Base-by-base conservation (phyloP, 2,797 vertebrate species). In the Myiotriccus ornatus region DNA sequence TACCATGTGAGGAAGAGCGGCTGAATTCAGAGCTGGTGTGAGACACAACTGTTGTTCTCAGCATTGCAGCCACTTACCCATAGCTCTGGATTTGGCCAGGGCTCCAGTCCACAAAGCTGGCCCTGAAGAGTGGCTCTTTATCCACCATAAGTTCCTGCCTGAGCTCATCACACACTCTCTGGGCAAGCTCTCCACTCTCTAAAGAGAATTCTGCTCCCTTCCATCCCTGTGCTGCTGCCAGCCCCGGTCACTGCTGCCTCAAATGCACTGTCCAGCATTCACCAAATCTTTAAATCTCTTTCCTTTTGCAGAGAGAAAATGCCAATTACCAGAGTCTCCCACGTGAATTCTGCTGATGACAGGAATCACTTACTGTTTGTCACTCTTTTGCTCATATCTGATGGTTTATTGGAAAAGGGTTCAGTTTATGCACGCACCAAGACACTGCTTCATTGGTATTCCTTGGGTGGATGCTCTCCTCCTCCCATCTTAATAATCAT, bases 401-500 rank as follows among this genome's bases (percentile, higher is more conserved):
- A 90, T 77, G 41, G n/a, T 90, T 90, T 87, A 17, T 53, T 71
- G 89, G 83, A 68, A 91, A 84, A 87, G 60, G 81, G 77, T 68
- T 94, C 56, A 20, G 64, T 70, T 91, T 87, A n/a, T 83, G 73
- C 62, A 77, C n/a, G 76, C 60, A n/a, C 60, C 75, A 59, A 90
- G 85, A 68, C 43, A 60, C 1, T 37, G n/a, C 80, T 96, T 96
- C 94, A 95, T 96, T 96, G 91, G 60, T 95, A 97, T 97, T 97
- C 95, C 67, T 93, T 90, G 62, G 27, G 53, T 74, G 60, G 93
- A 82, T 37, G 60, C 46, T 94, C 68, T 84, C 84, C 83, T 87
- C 53, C 74, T 96, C 80, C 80, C 95, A 96, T 97, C 95, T 96
- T 96, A 97, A 96, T 94, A 96, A 93, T 96, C 49, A 96, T 96